Evolutionary conservation across 2,797 vertebrate genomes (phyloP).

Genomic region (Austrolebias charrua): DNA sequence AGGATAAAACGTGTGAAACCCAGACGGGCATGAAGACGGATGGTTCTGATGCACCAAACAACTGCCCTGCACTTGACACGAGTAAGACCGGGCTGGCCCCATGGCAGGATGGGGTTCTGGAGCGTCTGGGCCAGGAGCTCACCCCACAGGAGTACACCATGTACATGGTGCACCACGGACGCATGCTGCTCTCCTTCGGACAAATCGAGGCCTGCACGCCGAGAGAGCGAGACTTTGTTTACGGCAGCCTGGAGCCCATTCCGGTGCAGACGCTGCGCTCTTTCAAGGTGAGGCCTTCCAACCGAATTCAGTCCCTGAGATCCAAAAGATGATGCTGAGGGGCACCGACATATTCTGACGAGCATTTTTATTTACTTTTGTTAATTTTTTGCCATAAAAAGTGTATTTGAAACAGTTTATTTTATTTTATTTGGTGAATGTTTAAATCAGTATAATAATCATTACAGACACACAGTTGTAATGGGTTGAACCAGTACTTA

Average conservation of each 20-base stretch:
- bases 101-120: slow-evolving; percentile 91
- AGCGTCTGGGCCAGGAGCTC: slow-evolving; percentile 85
- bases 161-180: slow-evolving; percentile 90
- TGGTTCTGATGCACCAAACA: neutral
- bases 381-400: too few relatives aligned
- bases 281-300: slow-evolving; percentile 84
- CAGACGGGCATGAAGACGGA: neutral
- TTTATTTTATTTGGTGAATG: too few relatives aligned
- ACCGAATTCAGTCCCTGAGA: slow-evolving; percentile 55
- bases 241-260: slow-evolving; percentile 90
- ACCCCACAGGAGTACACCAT: slow-evolving; percentile 88
- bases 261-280: slow-evolving; percentile 87
- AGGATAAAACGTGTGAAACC: slow-evolving; percentile 14
- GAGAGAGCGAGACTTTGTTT: slow-evolving; percentile 91
- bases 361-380: too few relatives aligned
- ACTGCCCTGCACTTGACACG: slow-evolving; percentile 19
- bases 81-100: slow-evolving; percentile 80
- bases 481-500: too few relatives aligned
- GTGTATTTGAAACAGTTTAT: too few relatives aligned
- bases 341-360: neutral
- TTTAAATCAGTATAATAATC: too few relatives aligned
- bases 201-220: slow-evolving; percentile 90
- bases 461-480: too few relatives aligned
- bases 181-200: slow-evolving; percentile 93
- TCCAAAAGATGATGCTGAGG: neutral